Conservation (phyloP, 2,797 vertebrate genomes). For the Enteromius unitaeniatus region DNA sequence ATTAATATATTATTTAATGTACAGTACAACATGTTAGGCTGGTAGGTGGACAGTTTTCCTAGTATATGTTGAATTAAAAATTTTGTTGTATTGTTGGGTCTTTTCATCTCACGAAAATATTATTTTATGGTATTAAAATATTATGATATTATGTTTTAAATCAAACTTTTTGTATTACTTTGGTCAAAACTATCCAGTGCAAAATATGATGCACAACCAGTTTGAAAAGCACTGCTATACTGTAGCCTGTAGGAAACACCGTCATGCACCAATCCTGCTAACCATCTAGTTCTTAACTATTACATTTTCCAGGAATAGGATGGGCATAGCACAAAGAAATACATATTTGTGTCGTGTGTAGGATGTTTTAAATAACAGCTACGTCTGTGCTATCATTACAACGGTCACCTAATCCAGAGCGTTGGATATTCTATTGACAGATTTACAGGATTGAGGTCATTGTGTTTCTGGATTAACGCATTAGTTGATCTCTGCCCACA, state of each 20-base stretch:
- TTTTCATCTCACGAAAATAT: not conserved
- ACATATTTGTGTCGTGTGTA: not conserved
- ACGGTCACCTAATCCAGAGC: constrained; percentile 74
- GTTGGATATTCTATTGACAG: constrained; percentile 78
- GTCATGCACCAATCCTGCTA: not conserved
- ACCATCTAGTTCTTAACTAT: not conserved
- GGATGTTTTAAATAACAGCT: constrained; percentile 56
- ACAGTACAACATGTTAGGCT: not conserved
- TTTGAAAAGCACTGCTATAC: not conserved
- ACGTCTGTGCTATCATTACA: constrained; percentile 69
- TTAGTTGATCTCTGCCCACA: constrained; percentile 69
- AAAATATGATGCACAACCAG: not conserved
- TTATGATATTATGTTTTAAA: too few relatives aligned
- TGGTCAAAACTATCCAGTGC: not conserved
- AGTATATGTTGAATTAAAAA: too few relatives aligned
- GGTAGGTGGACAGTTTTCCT: not conserved
- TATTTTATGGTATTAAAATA: too few relatives aligned
- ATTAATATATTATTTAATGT: not conserved
- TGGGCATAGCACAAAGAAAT: not conserved
- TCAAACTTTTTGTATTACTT: too few relatives aligned
- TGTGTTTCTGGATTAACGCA: constrained; percentile 80
- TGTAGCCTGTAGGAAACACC: not conserved
- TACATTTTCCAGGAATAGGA: not conserved
- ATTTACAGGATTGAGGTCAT: constrained; percentile 83
- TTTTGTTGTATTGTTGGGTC: not conserved